Conservation (phyloP, 2,888 invertebrate genomes). For the Noctua pronuba region DNA sequence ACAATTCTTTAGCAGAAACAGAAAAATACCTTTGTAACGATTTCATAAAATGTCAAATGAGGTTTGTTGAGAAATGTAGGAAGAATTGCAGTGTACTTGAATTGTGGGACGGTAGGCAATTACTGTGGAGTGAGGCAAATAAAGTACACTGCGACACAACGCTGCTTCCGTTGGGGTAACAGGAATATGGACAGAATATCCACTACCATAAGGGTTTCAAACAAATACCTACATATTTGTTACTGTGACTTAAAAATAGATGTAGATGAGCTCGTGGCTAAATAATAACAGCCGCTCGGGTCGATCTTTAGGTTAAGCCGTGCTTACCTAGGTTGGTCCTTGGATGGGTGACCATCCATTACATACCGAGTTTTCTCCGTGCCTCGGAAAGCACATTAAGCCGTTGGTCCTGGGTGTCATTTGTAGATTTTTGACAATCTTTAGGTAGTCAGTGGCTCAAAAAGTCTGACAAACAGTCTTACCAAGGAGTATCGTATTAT, state of each 20-base stretch:
- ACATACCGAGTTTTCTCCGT: too few relatives aligned
- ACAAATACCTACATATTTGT: background rate
- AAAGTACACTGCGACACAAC: constrained; percentile 49
- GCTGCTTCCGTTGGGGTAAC: background rate
- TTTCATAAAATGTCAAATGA: constrained; percentile 60
- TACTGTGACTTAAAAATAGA: background rate
- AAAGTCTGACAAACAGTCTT: too few relatives aligned
- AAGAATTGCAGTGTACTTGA: constrained; percentile 54
- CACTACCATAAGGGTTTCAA: background rate
- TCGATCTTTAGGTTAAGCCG: too few relatives aligned
- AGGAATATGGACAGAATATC: constrained; percentile 22
- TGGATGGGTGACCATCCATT: too few relatives aligned
- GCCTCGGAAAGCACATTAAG: too few relatives aligned
- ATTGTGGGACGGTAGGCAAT: constrained; percentile 60
- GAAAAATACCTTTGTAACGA: constrained; percentile 52
- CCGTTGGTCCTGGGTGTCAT: too few relatives aligned
- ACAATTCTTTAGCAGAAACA: constrained; percentile 42
- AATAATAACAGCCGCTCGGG: too few relatives aligned
- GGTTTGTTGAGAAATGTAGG: constrained; percentile 51
- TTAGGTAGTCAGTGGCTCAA: too few relatives aligned
- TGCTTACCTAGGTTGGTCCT: too few relatives aligned
- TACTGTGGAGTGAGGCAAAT: constrained; percentile 57
- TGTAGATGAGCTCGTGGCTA: too few relatives aligned
- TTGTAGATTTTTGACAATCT: too few relatives aligned
- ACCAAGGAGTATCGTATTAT: too few relatives aligned